phyloP scores from a whole-genome alignment of 2,888 invertebrate genomes.

The Gerris lacustris region DNA sequence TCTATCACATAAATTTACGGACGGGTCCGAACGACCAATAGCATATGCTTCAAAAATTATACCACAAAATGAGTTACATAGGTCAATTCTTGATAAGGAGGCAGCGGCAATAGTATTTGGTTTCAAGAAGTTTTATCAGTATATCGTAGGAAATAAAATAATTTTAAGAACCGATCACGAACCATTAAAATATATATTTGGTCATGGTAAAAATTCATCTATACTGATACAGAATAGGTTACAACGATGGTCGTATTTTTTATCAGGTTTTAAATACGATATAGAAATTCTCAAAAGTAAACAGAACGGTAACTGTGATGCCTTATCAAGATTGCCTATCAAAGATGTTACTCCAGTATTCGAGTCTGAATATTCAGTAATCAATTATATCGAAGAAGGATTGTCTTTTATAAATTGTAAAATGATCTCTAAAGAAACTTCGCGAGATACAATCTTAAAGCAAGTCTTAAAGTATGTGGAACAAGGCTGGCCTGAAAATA shows the following conservation, averaged over 20 bases:
- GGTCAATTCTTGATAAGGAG: no score
- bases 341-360: conserved; percentile 8
- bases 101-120: no score
- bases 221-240: conserved; percentile 9
- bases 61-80: no score
- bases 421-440: conserved; percentile 2
- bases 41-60: no score
- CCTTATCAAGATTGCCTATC: conserved; percentile 10
- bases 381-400: neutral
- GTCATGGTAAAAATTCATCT: conserved; percentile 4
- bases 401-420: conserved; percentile 7
- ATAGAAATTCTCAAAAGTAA: conserved; percentile 7
- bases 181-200: no score
- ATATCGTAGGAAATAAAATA: no score
- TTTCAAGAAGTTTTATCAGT: no score
- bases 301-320: conserved; percentile 13
- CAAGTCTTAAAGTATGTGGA: neutral
- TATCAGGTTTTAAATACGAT: conserved; percentile 9
- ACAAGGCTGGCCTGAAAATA: neutral
- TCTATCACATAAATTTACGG: no score
- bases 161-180: no score
- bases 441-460: neutral
- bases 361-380: neutral
- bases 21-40: no score
- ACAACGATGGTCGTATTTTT: conserved; percentile 11